Base-by-base conservation (phyloP, 2,797 vertebrate species). In the Epinephelus coioides region DNA sequence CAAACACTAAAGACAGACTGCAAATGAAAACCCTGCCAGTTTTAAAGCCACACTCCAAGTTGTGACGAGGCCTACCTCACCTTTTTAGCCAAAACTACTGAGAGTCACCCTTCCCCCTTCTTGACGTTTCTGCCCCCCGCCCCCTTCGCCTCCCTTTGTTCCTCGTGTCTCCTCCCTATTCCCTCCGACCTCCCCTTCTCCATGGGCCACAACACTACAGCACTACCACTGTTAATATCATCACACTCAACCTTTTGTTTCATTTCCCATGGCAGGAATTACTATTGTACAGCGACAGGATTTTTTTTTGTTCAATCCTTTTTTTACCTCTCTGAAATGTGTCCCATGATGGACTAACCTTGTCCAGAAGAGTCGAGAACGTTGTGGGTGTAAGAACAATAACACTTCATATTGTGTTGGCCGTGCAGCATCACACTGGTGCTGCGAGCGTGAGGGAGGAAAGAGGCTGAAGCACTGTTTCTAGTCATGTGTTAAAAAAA, bases 51-150 rank as follows among this genome's bases (percentile, higher is more conserved):
- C 94, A 93, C 88, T 90, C 90, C 88, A 91, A 91, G 93, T 95
- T 93, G 94, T 94, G 93, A 95, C 94, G 85, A 96, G 95, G 95
- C 94, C 96, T 96, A 96, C 96, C 96, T 96, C 95, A 96, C 93
- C 94, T 95, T 95, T 95, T 95, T 94, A 95, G 94, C 95, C 93
- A 94, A 95, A 96, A 96, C 96, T 96, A 96, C 96, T 96, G 96
- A 96, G 90, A 90, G 85, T 82, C 86, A 34, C 73, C 84, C 76
- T 43, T 8, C 5, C 64, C 64, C 67, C 21, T 56, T 50, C 34
- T 40, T 80, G 67, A 82, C 83, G 49, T 38, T 19, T 40, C n/a
- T 44, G 72, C 44, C 18, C 14, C n/a, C 27, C 40, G 2, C 17
- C 5, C 12, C 56, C 69, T 34, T 49, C 23, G n/a, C 56, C 49